Evolutionary conservation across 2,797 vertebrate genomes (phyloP), one percentile per base, ranked within the genome.

Genomic region (Gambelia wislizenii): DNA sequence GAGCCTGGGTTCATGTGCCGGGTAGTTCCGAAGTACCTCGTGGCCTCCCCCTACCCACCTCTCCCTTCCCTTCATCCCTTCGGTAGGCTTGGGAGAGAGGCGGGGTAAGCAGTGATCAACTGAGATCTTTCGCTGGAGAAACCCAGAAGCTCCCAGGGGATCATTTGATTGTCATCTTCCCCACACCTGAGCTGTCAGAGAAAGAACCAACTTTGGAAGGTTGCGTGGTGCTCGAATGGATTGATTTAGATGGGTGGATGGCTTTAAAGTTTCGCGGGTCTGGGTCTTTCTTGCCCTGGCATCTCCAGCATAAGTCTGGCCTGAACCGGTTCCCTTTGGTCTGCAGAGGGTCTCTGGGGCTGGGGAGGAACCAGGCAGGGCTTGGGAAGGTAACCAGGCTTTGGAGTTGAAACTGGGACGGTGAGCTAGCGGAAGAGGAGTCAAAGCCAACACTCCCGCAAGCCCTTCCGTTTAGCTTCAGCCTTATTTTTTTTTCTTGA

Each of bases 261-360:
- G 87, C 91, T 95, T 93, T 90, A 69, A 92, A 91, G 92, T 90
- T 92, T 93, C 87, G 81, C 91, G n/a, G 74, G 78, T 36, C 89
- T 91, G 91, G 83, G 90, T 83, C 85, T 67, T 80, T 95, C 89
- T 69, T 27, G 61, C 82, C 87, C 81, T 91, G 89, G 87, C 69
- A 86, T 92, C 94, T 94, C 94, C 67, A 91, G 93, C n/a, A n/a
- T n/a, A 91, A 85, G 75, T 93, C 91, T 96, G 95, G 92, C 84
- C 81, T 78, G 87, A 93, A 20, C 39, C 87, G 89, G 54, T 87
- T 93, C 89, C 91, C 89, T 91, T 39, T 84, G 12, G 83, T 36
- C 69, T 36, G 14, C 49, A 33, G 86, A 42, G 6, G 30, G 52
- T 20, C 69, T 91, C 91, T 72, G 74, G 39, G 84, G 25, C 87